A percentile compares a stretch with the other conserved stretches of the same genome.
phyloP scores from a whole-genome alignment of 2,113 vertebrate species.

The Glaucidium brasilianum region DNA sequence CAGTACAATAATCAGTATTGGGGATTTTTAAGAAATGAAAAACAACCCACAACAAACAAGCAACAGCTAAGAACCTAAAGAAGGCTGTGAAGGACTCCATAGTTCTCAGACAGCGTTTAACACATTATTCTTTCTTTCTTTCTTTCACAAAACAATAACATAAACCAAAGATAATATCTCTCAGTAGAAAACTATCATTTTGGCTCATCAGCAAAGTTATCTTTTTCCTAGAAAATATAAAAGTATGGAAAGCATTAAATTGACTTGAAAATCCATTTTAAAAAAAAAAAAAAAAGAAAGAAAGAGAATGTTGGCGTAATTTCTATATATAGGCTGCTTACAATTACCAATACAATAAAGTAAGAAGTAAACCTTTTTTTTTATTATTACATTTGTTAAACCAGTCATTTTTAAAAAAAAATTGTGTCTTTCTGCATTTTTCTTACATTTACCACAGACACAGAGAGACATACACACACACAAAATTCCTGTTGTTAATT shows the following conservation, averaged over 20 bases:
- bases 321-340: neutral
- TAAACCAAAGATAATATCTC: neutral
- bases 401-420: rapidly evolving
- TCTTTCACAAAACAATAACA: neutral
- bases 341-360: neutral
- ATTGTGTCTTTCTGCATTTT: neutral
- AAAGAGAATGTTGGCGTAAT: no score
- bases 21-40: neutral
- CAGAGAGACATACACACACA: neutral
- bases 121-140: neutral
- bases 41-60: neutral
- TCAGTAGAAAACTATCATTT: neutral
- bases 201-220: neutral
- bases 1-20: neutral
- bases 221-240: neutral
- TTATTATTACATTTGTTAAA: neutral
- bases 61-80: neutral
- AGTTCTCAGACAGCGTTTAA: neutral
- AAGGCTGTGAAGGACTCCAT: neutral
- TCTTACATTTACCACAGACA: neutral
- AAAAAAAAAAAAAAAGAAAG: no score
- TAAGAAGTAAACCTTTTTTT: neutral
- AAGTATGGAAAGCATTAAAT: neutral
- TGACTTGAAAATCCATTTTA: neutral
- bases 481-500: neutral